These are phyloP conservation scores for Meloidogyne chitwoodi DNA, from an alignment of 1,140 invertebrate genomes.

Conservation along the genomic window DNA sequence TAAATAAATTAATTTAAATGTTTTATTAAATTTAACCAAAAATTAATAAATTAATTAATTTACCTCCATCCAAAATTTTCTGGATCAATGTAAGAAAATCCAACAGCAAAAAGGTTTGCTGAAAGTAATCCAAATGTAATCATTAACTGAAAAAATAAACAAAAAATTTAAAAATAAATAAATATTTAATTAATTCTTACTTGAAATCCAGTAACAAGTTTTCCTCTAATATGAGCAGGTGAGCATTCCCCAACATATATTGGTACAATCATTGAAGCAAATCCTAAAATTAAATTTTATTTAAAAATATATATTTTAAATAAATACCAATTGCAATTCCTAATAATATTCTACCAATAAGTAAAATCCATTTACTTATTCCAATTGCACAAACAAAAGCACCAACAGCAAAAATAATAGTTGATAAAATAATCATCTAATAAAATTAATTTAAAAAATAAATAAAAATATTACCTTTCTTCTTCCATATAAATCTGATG, in stretches of 20 bases:
- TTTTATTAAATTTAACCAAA: no score
- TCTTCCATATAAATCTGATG: conserved; percentile 65
- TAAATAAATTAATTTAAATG: no score
- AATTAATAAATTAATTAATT: neutral
- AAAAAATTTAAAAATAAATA: neutral
- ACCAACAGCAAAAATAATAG: conserved; percentile 66
- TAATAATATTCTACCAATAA: conserved; percentile 66
- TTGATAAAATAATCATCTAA: conserved; percentile 65
- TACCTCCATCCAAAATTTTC: conserved; percentile 66
- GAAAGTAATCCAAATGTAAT: conserved; percentile 67
- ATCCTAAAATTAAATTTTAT: conserved; percentile 60
- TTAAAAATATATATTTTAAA: neutral
- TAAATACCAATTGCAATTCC: conserved; percentile 66
- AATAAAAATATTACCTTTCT: conserved; percentile 55
- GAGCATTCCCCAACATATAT: conserved; percentile 68
- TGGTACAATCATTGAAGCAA: conserved; percentile 68
- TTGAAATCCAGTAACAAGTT: conserved; percentile 65
- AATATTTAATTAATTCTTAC: neutral
- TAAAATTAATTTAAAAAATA: neutral
- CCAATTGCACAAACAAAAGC: conserved; percentile 66
- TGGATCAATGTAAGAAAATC: conserved; percentile 62
- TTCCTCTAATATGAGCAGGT: conserved; percentile 64
- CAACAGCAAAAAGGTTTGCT: conserved; percentile 65
- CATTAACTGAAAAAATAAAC: conserved; percentile 60
- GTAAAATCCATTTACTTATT: conserved; percentile 62